A percentile compares a stretch with the other conserved stretches of the same genome.
Conservation (phyloP, 2,797 vertebrate genomes). For the Mastacembelus armatus region DNA sequence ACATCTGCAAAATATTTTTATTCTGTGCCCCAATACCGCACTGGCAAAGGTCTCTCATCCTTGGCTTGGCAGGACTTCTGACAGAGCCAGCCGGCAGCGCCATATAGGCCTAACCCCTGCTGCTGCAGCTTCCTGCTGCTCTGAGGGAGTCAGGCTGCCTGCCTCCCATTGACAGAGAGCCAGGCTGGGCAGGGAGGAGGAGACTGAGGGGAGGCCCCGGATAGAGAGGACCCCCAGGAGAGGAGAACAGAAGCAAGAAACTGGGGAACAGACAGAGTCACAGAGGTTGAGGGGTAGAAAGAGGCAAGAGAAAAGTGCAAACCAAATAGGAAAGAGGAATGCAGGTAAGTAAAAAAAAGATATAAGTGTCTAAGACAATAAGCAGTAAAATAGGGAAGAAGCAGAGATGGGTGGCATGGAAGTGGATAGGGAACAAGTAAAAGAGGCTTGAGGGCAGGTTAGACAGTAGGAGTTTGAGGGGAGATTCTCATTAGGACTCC, state of each 20-base stretch:
- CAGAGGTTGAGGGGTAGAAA: conserved; percentile 19
- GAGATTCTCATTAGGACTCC: conserved; percentile 68
- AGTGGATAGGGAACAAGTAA: conserved; percentile 36
- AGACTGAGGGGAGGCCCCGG: conserved; percentile 62
- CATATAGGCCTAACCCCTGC: conserved; percentile 77
- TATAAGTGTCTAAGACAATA: conserved; percentile 24
- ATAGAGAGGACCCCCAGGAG: conserved; percentile 62
- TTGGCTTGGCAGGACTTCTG: conserved; percentile 86
- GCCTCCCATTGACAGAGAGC: conserved; percentile 76
- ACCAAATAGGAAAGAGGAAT: background rate
- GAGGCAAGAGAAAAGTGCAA: conserved; percentile 22
- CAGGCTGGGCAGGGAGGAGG: conserved; percentile 65
- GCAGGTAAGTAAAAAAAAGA: conserved; percentile 4
- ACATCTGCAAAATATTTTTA: conserved; percentile 87
- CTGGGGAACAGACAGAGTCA: conserved; percentile 33
- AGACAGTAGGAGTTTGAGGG: no score
- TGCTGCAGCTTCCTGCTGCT: conserved; percentile 81
- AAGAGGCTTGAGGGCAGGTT: conserved; percentile 57
- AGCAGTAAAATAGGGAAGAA: conserved; percentile 13
- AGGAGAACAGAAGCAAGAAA: conserved; percentile 41
- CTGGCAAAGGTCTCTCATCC: conserved; percentile 83
- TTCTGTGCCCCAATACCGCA: conserved; percentile 79
- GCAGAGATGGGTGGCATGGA: conserved; percentile 42
- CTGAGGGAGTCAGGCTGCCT: conserved; percentile 73
- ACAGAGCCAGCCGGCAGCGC: conserved; percentile 77